phyloP scores from a whole-genome alignment of 1,140 invertebrate genomes.

The Andrena cerasifolii region DNA sequence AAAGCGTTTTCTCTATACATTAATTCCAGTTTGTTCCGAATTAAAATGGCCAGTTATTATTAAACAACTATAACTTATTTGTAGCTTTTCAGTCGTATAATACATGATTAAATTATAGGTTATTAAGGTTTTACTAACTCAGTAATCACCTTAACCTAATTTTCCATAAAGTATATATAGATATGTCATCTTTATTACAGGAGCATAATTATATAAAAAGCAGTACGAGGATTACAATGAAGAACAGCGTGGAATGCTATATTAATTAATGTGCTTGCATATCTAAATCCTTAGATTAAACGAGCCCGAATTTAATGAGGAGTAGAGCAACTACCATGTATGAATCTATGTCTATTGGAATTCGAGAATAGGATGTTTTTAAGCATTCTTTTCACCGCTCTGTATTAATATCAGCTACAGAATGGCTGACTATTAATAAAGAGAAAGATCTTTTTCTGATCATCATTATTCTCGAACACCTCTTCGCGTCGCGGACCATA shows the following conservation, averaged over 20 bases:
- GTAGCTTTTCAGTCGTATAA: too few relatives aligned
- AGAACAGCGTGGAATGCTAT: background rate
- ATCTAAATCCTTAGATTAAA: background rate
- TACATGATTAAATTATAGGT: too few relatives aligned
- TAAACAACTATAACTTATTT: too few relatives aligned
- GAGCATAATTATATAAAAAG: background rate
- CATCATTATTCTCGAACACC: slow-evolving; percentile 52
- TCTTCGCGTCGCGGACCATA: slow-evolving; percentile 37
- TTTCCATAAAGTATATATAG: too few relatives aligned
- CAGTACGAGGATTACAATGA: background rate
- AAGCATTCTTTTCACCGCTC: slow-evolving; percentile 16
- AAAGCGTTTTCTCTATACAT: too few relatives aligned
- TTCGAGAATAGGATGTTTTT: slow-evolving; percentile 36
- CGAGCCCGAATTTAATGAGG: slow-evolving; percentile 5
- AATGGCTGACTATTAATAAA: slow-evolving; percentile 54
- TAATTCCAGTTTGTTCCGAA: too few relatives aligned
- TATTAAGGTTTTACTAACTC: too few relatives aligned
- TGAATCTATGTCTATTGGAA: slow-evolving; percentile 12
- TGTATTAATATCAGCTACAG: background rate
- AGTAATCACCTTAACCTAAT: too few relatives aligned
- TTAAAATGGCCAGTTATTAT: too few relatives aligned
- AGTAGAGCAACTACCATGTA: slow-evolving; percentile 20
- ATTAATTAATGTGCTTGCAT: background rate
- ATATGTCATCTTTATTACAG: too few relatives aligned
- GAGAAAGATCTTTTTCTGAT: slow-evolving; percentile 25